Percentiles rank a stretch among this genome's conserved stretches.
phyloP scores from a whole-genome alignment of 2,797 vertebrate species.

The Sebastes glaucus region DNA sequence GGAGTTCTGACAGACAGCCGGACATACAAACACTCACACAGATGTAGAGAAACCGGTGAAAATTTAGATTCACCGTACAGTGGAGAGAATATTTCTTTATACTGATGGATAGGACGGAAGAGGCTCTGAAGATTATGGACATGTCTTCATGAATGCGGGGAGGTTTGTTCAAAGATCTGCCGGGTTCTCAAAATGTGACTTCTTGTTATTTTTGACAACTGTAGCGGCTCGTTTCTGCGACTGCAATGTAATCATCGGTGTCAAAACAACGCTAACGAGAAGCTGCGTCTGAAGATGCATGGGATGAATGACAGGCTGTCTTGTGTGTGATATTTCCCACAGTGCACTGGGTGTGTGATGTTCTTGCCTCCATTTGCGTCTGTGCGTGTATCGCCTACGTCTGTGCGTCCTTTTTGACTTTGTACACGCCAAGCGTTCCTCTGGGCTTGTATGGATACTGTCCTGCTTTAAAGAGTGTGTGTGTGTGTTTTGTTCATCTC shows the following conservation, averaged over 20 bases:
- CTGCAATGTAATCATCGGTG: not conserved
- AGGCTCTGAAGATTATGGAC: slow-evolving; percentile 3
- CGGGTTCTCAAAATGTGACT: not conserved
- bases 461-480: not conserved
- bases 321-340: slow-evolving; percentile 6
- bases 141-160: not conserved
- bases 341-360: slow-evolving; percentile 1
- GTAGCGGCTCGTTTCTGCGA: not conserved
- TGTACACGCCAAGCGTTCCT: not conserved
- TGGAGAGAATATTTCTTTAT: not conserved
- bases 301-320: slow-evolving; percentile 10
- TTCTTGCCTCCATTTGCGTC: not conserved
- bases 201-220: slow-evolving; percentile 1
- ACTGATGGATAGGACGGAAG: not conserved
- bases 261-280: slow-evolving; percentile 5
- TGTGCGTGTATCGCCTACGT: not conserved
- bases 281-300: not conserved
- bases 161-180: slow-evolving; percentile 2
- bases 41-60: not conserved
- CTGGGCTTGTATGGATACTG: not conserved
- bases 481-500: not conserved
- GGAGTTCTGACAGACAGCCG: slow-evolving; percentile 13
- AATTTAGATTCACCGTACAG: not conserved
- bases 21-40: not conserved
- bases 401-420: not conserved